Base-by-base conservation (phyloP, 1,140 invertebrate species). In the Cecropterus lyciades region DNA sequence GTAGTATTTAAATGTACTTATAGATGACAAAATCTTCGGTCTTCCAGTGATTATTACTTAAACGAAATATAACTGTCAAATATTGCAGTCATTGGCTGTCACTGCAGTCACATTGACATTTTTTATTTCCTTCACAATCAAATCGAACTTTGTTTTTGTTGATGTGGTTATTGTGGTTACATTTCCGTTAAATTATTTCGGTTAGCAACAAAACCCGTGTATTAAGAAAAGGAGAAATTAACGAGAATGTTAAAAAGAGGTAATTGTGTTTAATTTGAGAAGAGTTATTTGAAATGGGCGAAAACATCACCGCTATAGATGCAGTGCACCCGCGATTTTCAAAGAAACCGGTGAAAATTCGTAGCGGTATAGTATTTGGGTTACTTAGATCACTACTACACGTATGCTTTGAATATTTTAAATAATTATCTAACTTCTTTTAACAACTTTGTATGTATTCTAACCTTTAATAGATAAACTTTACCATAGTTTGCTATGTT, bases 291-390 rank as follows among this genome's bases (percentile, higher is more conserved):
- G 65, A 72, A 60, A 84, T 86, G 77, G 73, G 48, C 71, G 75
- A 80, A 20, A 78, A 51, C 27, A 27, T 16, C 11, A 42, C 72
- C 63, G 66, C 62, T n/a, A 73, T 65, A 40, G 85, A 87, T 68
- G 84, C 84, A 30, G 80, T 79, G 5, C 85, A 88, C 70, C 82
- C 82, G 13, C 75, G 85, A 49, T 88, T 86, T 70, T 59, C 64
- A 73, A 72, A 75, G 65, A 82, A 80, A 75, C 75, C 76, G n/a
- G 57, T 76, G 11, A 20, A 71, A 69, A 69, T 75, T 69, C 48
- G 59, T 66, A 72, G 76, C 33, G 85, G 83, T 87, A 85, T 64
- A 77, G 80, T 85, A 85, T 37, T 62, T 13, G 33, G 24, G 45
- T 55, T 69, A 14, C 51, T 45, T 69, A 20, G 2, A 40, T 42